These are phyloP conservation scores for Cephalopachus bancanus DNA, from an alignment of 2,797 vertebrate species.

Conservation along the genomic window DNA sequence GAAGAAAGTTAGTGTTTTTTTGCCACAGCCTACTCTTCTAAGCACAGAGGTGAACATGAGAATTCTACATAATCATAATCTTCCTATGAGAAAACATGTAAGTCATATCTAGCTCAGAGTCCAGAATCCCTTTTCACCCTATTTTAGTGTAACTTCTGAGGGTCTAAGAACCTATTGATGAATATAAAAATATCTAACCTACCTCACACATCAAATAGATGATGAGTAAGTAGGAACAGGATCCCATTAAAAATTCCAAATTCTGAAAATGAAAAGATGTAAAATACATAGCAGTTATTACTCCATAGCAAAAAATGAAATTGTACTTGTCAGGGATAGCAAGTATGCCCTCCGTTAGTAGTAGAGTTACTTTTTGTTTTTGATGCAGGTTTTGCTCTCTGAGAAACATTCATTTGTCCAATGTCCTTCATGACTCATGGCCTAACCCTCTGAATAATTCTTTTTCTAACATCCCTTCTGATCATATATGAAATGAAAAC, in stretches of 20 bases:
- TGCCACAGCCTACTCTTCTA: not conserved
- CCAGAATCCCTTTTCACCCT: not conserved
- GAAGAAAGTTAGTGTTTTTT: not conserved
- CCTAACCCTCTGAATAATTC: not conserved
- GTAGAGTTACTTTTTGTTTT: not conserved
- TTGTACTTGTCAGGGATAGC: not conserved
- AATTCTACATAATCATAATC: not conserved
- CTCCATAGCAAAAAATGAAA: not conserved
- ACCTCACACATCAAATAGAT: not conserved
- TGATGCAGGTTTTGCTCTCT: not conserved
- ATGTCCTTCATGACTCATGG: not conserved
- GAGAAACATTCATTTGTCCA: not conserved
- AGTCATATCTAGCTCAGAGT: not conserved
- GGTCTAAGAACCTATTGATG: not conserved
- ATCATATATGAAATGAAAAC: not conserved
- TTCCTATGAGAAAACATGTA: not conserved
- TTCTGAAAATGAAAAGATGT: not conserved
- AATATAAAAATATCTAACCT: not conserved
- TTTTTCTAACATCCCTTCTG: not conserved
- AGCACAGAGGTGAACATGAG: not conserved
- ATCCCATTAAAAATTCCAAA: not conserved
- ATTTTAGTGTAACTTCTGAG: not conserved
- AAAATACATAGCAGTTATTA: not conserved
- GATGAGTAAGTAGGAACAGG: not conserved
- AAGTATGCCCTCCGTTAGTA: accelerated